A percentile compares a stretch with the other conserved stretches of the same genome.
Conservation (phyloP, 2,888 invertebrate species). For the Tridacna crocea region DNA sequence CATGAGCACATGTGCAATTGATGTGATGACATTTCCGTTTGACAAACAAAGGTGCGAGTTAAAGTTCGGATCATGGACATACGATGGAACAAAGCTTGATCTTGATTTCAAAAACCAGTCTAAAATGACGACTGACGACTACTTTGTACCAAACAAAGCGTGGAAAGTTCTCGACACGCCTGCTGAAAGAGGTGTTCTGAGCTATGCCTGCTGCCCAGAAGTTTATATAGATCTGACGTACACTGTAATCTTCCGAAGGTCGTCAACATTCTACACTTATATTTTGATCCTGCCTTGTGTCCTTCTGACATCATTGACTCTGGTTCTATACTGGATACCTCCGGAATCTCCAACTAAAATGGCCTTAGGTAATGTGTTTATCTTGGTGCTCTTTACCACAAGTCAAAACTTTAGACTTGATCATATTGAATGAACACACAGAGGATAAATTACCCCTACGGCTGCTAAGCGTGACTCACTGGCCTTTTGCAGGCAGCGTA, state of each 20-base stretch:
- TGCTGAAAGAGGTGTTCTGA: conserved; percentile 72
- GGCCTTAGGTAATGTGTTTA: conserved; percentile 78
- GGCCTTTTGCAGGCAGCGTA: no score
- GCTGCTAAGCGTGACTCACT: no score
- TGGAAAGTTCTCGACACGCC: conserved; percentile 82
- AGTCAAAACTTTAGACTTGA: no score
- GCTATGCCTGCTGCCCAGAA: conserved; percentile 80
- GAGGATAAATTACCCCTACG: no score
- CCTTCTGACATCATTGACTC: conserved; percentile 83
- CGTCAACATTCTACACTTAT: conserved; percentile 82
- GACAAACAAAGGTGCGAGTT: conserved; percentile 82
- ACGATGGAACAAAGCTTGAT: conserved; percentile 80
- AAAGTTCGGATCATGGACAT: conserved; percentile 84
- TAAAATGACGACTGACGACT: conserved; percentile 70
- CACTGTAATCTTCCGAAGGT: conserved; percentile 75
- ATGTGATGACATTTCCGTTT: conserved; percentile 83
- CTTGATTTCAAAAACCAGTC: conserved; percentile 66
- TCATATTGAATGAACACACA: no score
- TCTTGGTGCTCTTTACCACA: neutral
- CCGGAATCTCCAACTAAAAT: conserved; percentile 84
- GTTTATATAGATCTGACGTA: conserved; percentile 82
- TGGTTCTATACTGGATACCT: conserved; percentile 84
- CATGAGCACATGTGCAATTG: conserved; percentile 82
- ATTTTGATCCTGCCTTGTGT: conserved; percentile 84
- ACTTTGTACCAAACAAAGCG: conserved; percentile 83